Evolutionary conservation across 2,113 vertebrate species (phyloP).

Genomic region (Ginglymostoma cirratum): DNA sequence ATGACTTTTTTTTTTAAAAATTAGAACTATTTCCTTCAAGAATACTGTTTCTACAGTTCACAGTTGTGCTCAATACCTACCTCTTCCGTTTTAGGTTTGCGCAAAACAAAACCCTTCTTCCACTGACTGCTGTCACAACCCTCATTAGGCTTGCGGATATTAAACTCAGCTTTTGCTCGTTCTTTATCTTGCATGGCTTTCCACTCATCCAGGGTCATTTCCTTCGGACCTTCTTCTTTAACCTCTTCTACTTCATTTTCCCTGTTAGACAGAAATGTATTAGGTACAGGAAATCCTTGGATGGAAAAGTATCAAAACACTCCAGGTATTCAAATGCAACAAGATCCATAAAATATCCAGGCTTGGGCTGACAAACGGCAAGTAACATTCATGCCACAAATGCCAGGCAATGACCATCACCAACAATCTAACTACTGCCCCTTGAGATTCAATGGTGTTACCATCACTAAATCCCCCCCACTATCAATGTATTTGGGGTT

Average conservation of each 20-base stretch:
- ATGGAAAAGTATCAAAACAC: too few species aligned
- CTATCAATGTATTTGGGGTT: too few species aligned
- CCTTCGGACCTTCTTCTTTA: slow-evolving; percentile 94
- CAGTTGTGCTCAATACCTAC: slow-evolving; percentile 49
- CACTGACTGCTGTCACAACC: slow-evolving; percentile 82
- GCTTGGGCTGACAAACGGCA: too few species aligned
- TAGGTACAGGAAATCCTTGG: neutral
- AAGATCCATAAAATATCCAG: too few species aligned
- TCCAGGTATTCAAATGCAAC: too few species aligned
- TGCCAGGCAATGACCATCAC: too few species aligned
- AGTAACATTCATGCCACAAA: too few species aligned
- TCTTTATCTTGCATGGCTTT: slow-evolving; percentile 98
- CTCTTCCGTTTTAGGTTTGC: slow-evolving; percentile 94
- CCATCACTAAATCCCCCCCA: too few species aligned
- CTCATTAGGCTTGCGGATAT: slow-evolving; percentile 96
- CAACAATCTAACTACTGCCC: too few species aligned
- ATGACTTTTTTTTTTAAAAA: neutral
- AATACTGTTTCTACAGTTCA: neutral
- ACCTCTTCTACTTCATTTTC: slow-evolving; percentile 94
- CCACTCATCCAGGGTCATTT: slow-evolving; percentile 98
- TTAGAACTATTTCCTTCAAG: neutral
- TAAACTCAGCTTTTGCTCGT: slow-evolving; percentile 91
- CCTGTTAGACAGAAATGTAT: slow-evolving; percentile 49
- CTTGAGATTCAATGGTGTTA: too few species aligned
- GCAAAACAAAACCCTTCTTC: slow-evolving; percentile 95